phyloP scores from a whole-genome alignment of 53 echinoderm and acorn worm species.

The Patiria pectinifera region DNA sequence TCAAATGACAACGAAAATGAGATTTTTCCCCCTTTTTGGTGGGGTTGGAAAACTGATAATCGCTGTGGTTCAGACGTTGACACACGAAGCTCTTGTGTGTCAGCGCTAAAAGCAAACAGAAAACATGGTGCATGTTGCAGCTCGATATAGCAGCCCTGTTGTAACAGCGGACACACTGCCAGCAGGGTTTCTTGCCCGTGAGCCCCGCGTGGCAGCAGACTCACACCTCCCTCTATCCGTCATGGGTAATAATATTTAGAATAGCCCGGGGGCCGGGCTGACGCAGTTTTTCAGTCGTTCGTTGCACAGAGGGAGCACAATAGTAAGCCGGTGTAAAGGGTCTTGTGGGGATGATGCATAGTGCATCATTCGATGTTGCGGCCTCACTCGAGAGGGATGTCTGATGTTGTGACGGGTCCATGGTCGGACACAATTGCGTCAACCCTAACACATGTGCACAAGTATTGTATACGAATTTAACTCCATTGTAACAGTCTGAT shows the following conservation, averaged over 20 bases:
- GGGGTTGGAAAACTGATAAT: not conserved
- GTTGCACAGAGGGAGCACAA: slow-evolving; percentile 1
- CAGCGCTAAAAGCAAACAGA: slow-evolving; percentile 32
- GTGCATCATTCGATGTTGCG: slow-evolving; percentile 37
- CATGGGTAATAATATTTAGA: slow-evolving; percentile 48
- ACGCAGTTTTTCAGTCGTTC: not conserved
- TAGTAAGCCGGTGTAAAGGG: not conserved
- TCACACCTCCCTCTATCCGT: slow-evolving; percentile 33
- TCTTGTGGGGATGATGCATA: slow-evolving; percentile 41
- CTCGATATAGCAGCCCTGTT: slow-evolving; percentile 33
- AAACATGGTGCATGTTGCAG: not conserved
- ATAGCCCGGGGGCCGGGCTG: slow-evolving; percentile 44
- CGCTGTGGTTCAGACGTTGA: not conserved
- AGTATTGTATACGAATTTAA: not conserved
- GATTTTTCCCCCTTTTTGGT: not conserved
- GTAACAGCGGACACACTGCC: not conserved
- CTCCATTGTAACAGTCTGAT: not conserved
- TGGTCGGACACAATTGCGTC: not conserved
- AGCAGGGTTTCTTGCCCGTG: not conserved
- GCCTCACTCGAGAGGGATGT: not conserved
- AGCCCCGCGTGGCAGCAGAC: slow-evolving; percentile 18
- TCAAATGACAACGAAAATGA: slow-evolving; percentile 7
- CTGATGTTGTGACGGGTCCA: not conserved
- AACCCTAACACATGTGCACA: not conserved
- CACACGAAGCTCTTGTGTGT: not conserved